Evolutionary conservation across 2,888 invertebrate species (phyloP), one percentile per base, ranked within the genome.

Genomic region (Hyposoter dolosus): DNA sequence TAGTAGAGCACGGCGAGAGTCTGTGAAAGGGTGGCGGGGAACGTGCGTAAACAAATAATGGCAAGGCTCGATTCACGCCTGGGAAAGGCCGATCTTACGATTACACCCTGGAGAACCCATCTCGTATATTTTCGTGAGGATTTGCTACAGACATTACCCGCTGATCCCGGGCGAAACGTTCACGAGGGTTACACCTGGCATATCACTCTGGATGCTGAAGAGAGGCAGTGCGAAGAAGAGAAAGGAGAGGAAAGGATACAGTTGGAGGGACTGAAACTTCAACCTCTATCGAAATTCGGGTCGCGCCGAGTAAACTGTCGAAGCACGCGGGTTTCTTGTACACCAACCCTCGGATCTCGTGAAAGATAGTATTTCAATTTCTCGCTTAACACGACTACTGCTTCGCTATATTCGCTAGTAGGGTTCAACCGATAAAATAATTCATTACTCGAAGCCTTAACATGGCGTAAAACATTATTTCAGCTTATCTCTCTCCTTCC

Each of bases 291-390:
- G 78, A 78, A 83, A 83, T 85, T 85, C 76, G 79, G 69, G 40
- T 15, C 69, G 35, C 19, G 7, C 35, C 53, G 47, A 82, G 77
- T 71, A 82, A 79, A 78, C 82, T 53, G 56, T 83, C 53, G n/a
- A 53, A 53, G 79, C 65, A 82, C 53, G 56, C 23, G 68, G 68
- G 66, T 12, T 75, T 45, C 50, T 79, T 53, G 32, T 81, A 65
- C 56, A 74, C 40, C 43, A 69, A 79, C 75, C 82, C 75, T 69
- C 69, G 15, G 85, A 77, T 83, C 47, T 80, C 66, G 28, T 60
- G 76, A 68, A 80, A 80, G 85, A 86, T 83, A 86, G 72, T 60
- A 72, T 83, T 86, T 86, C 85, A 86, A 86, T 86, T 83, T 86
- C 83, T 80, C 66, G 60, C 80, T 80, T 50, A 77, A 72, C 68